These are phyloP conservation scores for Turdus rufiventris DNA, from an alignment of 2,113 vertebrate genomes.

Conservation along the genomic window DNA sequence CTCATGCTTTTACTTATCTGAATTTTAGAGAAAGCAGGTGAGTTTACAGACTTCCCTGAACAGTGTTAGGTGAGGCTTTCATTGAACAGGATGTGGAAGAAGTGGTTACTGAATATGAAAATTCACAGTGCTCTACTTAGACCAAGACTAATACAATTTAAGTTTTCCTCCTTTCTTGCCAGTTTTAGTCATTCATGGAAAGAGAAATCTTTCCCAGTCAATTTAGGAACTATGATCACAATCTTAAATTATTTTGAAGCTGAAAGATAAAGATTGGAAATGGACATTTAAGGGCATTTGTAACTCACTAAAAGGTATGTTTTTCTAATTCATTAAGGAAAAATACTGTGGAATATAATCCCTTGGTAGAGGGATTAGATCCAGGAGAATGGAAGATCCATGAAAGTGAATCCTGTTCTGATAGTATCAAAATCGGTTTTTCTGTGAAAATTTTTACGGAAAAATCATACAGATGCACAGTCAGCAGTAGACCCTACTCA, in stretches of 20 bases:
- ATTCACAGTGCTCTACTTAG: not conserved
- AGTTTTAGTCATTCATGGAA: not conserved
- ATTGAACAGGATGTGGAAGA: not conserved
- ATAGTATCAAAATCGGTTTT: not conserved
- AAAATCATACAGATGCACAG: not conserved
- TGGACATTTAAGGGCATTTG: not conserved
- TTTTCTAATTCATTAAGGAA: not conserved
- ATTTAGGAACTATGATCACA: not conserved
- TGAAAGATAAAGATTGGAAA: not conserved
- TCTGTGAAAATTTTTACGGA: not conserved
- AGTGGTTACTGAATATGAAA: not conserved
- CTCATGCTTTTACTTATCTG: not conserved
- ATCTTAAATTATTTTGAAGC: not conserved
- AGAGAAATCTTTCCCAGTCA: not conserved
- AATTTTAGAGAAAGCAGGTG: not conserved
- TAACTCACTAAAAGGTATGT: not conserved
- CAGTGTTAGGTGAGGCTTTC: not conserved
- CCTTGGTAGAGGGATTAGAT: not conserved
- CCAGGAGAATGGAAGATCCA: not conserved
- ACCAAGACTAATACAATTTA: not conserved
- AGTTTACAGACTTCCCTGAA: not conserved
- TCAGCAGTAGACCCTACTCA: not conserved
- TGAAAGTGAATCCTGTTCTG: not conserved
- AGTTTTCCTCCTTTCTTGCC: not conserved
- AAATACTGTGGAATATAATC: not conserved